A percentile compares a stretch with the other conserved stretches of the same genome.
phyloP scores from a whole-genome alignment of 1,140 invertebrate species.

The Cyphomyrmex costatus region DNA sequence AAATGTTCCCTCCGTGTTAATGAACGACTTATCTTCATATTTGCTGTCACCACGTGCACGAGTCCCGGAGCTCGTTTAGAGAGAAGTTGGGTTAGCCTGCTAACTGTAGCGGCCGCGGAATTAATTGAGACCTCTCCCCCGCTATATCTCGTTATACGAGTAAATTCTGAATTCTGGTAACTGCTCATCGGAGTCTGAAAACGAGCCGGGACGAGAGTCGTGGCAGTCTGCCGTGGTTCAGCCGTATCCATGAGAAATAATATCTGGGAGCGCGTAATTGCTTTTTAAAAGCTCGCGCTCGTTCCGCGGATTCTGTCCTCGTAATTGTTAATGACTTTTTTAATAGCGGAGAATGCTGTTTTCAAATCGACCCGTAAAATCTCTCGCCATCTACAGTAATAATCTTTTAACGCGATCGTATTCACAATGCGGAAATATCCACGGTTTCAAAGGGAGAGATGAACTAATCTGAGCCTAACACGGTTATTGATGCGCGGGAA shows the following conservation, averaged over 20 bases:
- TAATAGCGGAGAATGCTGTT: conserved; percentile 40
- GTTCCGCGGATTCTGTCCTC: conserved; percentile 12
- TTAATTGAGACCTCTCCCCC: conserved; percentile 68
- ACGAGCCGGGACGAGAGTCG: conserved; percentile 51
- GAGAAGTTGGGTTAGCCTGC: conserved; percentile 67
- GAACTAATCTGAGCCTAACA: conserved; percentile 2
- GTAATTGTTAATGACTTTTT: conserved; percentile 59
- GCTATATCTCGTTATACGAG: conserved; percentile 72
- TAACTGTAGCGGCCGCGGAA: conserved; percentile 66
- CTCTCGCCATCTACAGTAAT: neutral
- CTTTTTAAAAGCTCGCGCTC: conserved; percentile 38
- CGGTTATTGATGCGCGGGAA: neutral
- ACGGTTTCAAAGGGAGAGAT: neutral
- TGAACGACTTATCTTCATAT: conserved; percentile 78
- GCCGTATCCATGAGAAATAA: conserved; percentile 45
- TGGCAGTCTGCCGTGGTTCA: conserved; percentile 15
- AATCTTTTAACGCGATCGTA: conserved; percentile 30
- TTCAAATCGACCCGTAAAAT: conserved; percentile 43
- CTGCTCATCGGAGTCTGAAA: conserved; percentile 60
- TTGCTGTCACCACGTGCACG: conserved; percentile 68
- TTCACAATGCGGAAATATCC: neutral
- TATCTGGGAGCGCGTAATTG: conserved; percentile 47
- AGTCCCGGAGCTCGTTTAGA: conserved; percentile 70
- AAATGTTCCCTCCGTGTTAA: conserved; percentile 75
- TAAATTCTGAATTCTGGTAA: conserved; percentile 70